These are phyloP conservation scores for Pedetes capensis DNA, from an alignment of 2,113 vertebrate species.

Conservation along the genomic window DNA sequence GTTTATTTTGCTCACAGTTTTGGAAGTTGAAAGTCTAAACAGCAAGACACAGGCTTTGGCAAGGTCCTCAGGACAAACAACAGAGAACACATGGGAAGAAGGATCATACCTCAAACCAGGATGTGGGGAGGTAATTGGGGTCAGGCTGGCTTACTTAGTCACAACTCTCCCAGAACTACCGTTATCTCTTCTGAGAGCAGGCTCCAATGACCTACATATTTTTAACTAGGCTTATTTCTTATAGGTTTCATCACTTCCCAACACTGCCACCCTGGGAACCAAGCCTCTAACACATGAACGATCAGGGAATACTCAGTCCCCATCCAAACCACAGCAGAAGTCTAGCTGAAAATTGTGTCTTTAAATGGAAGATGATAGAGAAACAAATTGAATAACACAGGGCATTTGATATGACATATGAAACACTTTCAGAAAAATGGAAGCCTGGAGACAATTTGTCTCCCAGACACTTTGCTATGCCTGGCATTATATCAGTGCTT, in stretches of 20 bases:
- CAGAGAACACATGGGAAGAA: neutral
- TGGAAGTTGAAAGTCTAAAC: no score
- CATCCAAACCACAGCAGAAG: neutral
- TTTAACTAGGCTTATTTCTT: neutral
- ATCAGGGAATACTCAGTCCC: no score
- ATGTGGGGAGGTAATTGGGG: neutral
- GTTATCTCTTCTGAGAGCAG: neutral
- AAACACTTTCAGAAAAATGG: neutral
- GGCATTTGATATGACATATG: neutral
- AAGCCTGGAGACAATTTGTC: neutral
- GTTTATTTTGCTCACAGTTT: no score
- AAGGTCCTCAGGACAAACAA: neutral
- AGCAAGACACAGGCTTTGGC: neutral
- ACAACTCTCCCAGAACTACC: neutral
- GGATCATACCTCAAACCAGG: neutral
- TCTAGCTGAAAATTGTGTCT: no score
- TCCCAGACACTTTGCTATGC: no score
- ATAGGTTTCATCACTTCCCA: neutral
- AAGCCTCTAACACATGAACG: neutral
- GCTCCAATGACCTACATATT: neutral
- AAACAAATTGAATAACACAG: neutral
- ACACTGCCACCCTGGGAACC: neutral
- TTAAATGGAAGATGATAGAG: neutral
- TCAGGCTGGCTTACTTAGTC: neutral
- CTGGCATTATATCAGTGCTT: no score